Evolutionary conservation across 2,797 vertebrate species (phyloP), one percentile per base, ranked within the genome.

Genomic region (Ctenochaetus hawaiiensis): DNA sequence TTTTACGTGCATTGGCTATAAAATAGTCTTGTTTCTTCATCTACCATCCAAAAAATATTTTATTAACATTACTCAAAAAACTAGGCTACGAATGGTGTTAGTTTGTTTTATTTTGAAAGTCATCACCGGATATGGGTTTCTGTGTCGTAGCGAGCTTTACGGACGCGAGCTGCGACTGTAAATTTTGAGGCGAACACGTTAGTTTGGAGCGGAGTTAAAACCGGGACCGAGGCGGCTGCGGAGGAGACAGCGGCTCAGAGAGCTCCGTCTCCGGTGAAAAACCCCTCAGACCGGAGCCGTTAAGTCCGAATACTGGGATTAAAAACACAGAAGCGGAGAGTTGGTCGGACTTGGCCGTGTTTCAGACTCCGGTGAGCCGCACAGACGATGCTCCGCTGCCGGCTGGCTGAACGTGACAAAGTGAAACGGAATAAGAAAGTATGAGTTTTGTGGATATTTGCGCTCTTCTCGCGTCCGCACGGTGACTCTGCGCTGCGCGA

Each of bases 131-230:
- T 6, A 0, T 43, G 4, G 0, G 1, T 0, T 8, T 6, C 1
- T 0, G 0, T 0, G 6, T 16, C 1, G 12, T 0, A 0, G 18
- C 0, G 0, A 0, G 0, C 47, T 75, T 84, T 0, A 52, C 18
- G 10, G 3, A 6, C 58, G 0, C 17, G 45, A 68, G 67, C 83
- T 63, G 75, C 45, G 22, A 63, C 61, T 63, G 65, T 23, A 26
- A 49, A 1, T 77, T 81, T 76, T 62, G 51, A 87, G 83, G 80
- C 82, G 83, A 87, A 10, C 78, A 71, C 75, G 78, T 77, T 43
- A 83, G 77, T 86, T 90, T 75, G 60, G 70, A 70, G 67, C 67
- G 20, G 82, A 91, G 81, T 90, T 83, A 9, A 67, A 37, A 61
- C 30, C n/a, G 20, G 60, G 39, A 75, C 26, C 26, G 4, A 20